Base-by-base conservation (phyloP, 2,113 vertebrate genomes). In the Xenus cinereus region DNA sequence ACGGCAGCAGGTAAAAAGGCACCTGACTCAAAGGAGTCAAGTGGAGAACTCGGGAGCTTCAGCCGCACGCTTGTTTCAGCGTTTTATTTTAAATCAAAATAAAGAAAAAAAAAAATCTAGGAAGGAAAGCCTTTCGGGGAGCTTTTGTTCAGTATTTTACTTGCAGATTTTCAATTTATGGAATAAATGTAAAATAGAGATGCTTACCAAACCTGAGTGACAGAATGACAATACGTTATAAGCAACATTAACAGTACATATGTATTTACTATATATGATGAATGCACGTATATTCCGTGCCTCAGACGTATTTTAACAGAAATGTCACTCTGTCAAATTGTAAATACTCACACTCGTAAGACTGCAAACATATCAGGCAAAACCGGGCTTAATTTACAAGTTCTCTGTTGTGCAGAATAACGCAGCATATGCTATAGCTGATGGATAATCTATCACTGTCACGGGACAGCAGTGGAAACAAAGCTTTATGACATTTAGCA, bases 371-470 rank as follows among this genome's bases (percentile, higher is more conserved):
- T 75, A 97, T 89, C 95, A 95, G 67, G 85, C 82, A 96, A 95
- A 96, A 85, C 45, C 77, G 72, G 82, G 39, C 89, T 95, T 93
- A 78, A 95, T 95, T 97, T 96, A 96, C 46, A 97, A 96, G 95
- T 84, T 78, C 89, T 96, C 84, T 94, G n/a, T 62, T 90, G 90
- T 84, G 66, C 67, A 89, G 95, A 97, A 95, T 95, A 95, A 96
- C 82, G 32, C 88, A 95, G 95, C 97, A 96, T 96, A 96, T 88
- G 92, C 63, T 96, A 91, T 68, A 97, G 81, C 91, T 96, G 96
- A 95, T 88, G 94, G 94, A 97, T 95, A 93, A 96, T 92, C 95
- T 83, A 97, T 90, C 84, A 91, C 91, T 96, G 92, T 97, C 90
- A 97, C 10, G 46, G 93, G 90, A 92, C 96, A 96, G 94, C 92